Conservation (phyloP, 2,888 invertebrate genomes). For the Ellobium chinense region DNA sequence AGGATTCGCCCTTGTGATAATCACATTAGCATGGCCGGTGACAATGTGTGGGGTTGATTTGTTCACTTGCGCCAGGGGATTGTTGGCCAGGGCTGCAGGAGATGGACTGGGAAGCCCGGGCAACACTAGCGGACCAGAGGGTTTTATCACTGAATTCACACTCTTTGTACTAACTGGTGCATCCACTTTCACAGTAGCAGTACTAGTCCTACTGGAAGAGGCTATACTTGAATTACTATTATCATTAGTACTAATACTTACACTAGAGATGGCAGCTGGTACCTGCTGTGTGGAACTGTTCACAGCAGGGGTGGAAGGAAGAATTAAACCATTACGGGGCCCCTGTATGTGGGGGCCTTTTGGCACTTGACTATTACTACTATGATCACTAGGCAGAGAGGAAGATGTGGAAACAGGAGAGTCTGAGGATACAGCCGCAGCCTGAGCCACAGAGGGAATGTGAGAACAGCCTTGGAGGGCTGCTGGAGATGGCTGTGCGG, state of each 20-base stretch:
- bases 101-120: background rate
- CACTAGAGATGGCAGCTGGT: background rate
- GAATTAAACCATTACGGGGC: slow-evolving; percentile 51
- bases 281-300: background rate
- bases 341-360: slow-evolving; percentile 48
- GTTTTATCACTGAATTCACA: background rate
- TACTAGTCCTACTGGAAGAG: slow-evolving; percentile 5
- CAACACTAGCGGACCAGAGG: background rate
- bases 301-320: slow-evolving; percentile 22
- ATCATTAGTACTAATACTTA: background rate
- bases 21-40: background rate
- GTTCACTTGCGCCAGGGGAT: background rate
- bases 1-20: background rate
- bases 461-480: background rate
- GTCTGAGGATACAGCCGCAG: slow-evolving; percentile 33
- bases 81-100: background rate
- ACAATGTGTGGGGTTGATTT: background rate
- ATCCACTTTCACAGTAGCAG: background rate
- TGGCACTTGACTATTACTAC: slow-evolving; percentile 12
- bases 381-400: background rate
- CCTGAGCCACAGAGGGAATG: slow-evolving; percentile 24
- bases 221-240: background rate
- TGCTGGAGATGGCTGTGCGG: background rate
- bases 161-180: background rate
- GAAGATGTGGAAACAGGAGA: background rate